Percentiles rank a stretch among this genome's conserved stretches.
Conservation (phyloP, 2,113 vertebrate genomes). For the Hystrix brachyura region DNA sequence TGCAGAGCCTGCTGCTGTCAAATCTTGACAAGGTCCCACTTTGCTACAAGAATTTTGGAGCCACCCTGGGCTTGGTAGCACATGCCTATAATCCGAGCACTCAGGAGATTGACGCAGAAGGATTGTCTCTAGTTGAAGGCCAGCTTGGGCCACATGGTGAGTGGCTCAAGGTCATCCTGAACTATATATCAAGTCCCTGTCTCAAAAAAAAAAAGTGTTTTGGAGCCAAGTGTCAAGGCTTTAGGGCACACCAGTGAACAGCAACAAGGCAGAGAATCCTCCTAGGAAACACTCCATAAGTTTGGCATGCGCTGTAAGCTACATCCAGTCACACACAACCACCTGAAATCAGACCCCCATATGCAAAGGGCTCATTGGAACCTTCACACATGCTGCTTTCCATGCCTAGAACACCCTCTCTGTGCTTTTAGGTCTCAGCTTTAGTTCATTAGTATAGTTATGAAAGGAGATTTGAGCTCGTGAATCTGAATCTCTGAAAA, state of each 20-base stretch:
- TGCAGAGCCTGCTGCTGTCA: not conserved
- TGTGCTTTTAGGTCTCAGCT: not conserved
- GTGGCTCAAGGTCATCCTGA: not conserved
- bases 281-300: not conserved
- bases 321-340: not conserved
- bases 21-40: not conserved
- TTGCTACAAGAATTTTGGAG: not conserved
- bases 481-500: not conserved
- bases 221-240: not conserved
- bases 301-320: not conserved
- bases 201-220: not conserved
- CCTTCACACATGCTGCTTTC: not conserved
- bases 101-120: not conserved
- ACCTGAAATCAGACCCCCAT: not conserved
- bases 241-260: not conserved
- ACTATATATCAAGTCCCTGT: not conserved
- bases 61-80: not conserved
- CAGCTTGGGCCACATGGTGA: not conserved
- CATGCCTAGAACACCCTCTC: not conserved
- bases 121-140: not conserved
- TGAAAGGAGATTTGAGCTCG: not conserved
- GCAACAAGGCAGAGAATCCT: not conserved
- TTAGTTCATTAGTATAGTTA: not conserved
- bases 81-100: not conserved
- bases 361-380: not conserved